Evolutionary conservation across 2,113 vertebrate species (phyloP).

Genomic region (Pelecanus crispus): DNA sequence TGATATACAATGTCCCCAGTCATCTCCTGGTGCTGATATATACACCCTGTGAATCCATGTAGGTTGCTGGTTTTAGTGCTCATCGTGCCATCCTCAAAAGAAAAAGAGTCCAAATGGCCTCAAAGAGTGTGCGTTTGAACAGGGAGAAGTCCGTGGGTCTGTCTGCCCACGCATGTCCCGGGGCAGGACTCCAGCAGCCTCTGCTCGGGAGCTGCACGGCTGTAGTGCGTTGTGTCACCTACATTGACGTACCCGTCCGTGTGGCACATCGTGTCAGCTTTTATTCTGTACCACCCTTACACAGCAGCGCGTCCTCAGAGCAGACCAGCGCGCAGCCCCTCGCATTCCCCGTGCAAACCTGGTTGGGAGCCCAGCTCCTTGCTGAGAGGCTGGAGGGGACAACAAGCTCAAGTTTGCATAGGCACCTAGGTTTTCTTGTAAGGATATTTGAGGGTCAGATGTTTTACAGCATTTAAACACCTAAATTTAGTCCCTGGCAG

Average conservation of each 20-base stretch:
- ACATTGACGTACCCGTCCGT: fast-evolving
- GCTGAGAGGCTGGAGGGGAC: background rate
- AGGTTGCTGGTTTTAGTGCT: background rate
- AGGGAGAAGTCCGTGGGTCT: background rate
- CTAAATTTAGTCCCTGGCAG: background rate
- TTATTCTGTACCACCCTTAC: background rate
- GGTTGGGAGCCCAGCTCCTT: background rate
- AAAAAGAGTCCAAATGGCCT: background rate
- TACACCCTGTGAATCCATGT: background rate
- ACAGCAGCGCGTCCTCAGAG: fast-evolving
- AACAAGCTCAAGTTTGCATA: background rate
- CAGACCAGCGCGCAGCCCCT: background rate
- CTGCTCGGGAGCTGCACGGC: fast-evolving
- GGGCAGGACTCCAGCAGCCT: background rate
- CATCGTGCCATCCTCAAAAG: fast-evolving
- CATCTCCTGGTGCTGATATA: background rate
- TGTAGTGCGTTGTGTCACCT: background rate
- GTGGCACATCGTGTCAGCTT: background rate
- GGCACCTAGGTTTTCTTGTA: background rate
- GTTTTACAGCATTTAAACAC: background rate
- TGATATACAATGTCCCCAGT: fast-evolving
- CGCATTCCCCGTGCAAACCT: fast-evolving
- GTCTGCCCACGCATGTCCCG: fast-evolving
- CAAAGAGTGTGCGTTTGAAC: background rate
- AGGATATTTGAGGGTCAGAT: background rate